Evolutionary conservation across 2,888 invertebrate species (phyloP), one percentile per base, ranked within the genome.

Genomic region (Tenodera sinensis): DNA sequence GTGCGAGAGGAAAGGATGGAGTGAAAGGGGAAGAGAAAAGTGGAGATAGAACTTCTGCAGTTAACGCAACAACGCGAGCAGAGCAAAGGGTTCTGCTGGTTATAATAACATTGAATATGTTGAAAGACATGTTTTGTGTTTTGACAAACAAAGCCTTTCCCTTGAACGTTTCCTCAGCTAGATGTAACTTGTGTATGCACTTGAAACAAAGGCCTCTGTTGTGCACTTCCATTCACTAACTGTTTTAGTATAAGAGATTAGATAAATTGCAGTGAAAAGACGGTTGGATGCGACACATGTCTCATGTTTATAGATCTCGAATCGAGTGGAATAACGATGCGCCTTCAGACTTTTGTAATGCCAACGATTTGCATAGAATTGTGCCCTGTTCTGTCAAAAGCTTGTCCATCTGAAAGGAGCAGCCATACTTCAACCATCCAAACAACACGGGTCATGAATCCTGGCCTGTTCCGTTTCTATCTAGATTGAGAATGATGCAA

Each of bases 311-410:
- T 71, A 71, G 54, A 71, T 71, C 54, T 71, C 54, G 54, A 3
- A 71, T 71, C 54, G 54, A 71, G 54, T 20, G 54, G 25, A 71
- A 71, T 71, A 71, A 71, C 54, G 54, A 71, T 71, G 54, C 54
- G 54, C 54, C 54, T 71, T 71, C 54, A 71, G 54, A 71, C 54
- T 71, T 71, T 71, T 71, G 54, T 71, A 71, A 71, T 71, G 54
- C 54, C 54, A 71, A 85, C 25, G n/a, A 85, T 85, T 85, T 85
- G 85, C 85, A 85, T 85, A 85, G 85, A 85, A 85, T 85, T 47
- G 42, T 34, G 47, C 47, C 47, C 85, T 47, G 85, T 42, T 27
- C 85, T 85, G 85, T 85, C 85, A 85, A 85, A 85, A 85, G 85
- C 85, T 28, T 85, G 85, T 85, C 85, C 85, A 27, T 85, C 84